A percentile compares a stretch with the other conserved stretches of the same genome.
Evolutionary conservation across 2,113 vertebrate genomes (phyloP).

Genomic region (Indri indri): DNA sequence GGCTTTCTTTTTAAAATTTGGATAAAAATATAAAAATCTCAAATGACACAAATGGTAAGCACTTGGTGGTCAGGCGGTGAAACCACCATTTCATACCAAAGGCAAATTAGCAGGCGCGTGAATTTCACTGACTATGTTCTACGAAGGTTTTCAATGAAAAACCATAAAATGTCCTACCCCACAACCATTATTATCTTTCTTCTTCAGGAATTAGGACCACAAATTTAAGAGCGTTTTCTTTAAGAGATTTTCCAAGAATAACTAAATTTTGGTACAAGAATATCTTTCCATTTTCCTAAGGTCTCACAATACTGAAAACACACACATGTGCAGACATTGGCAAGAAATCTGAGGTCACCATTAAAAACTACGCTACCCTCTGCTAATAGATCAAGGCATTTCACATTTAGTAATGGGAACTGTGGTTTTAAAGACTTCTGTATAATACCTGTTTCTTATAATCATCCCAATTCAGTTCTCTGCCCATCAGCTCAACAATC

Average conservation of each 20-base stretch:
- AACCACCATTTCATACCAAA: conserved; percentile 29
- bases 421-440: neutral
- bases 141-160: conserved; percentile 32
- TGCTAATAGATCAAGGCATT: neutral
- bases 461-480: conserved; percentile 93
- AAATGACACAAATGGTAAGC: conserved; percentile 39
- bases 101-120: neutral
- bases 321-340: neutral
- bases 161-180: neutral
- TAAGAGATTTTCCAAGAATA: conserved; percentile 45
- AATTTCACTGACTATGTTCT: conserved; percentile 9
- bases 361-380: neutral
- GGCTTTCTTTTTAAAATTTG: conserved; percentile 1
- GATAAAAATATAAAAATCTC: conserved; percentile 13
- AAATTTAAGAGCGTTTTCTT: conserved; percentile 28
- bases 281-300: conserved; percentile 15
- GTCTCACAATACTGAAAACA: neutral
- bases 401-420: neutral
- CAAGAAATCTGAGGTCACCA: conserved; percentile 30
- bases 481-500: conserved; percentile 95
- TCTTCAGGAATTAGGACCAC: conserved; percentile 2
- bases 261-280: neutral
- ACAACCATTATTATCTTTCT: conserved; percentile 5
- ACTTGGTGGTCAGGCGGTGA: neutral
- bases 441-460: conserved; percentile 88